phyloP scores from a whole-genome alignment of 2,888 invertebrate genomes.

The Archips xylosteana region DNA sequence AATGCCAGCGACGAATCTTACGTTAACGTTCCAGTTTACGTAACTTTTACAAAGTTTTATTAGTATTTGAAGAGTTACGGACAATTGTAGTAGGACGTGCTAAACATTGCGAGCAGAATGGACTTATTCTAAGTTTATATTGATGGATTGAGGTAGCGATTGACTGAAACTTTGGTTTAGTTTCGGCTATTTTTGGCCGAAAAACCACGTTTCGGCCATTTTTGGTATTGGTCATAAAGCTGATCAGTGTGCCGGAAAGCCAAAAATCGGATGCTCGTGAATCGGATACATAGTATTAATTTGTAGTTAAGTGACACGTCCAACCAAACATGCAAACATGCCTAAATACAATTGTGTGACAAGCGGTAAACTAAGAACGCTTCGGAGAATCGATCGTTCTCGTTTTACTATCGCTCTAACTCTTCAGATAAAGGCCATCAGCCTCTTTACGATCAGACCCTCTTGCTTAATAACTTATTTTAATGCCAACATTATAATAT shows the following conservation, averaged over 20 bases:
- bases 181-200: too few species aligned
- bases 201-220: too few species aligned
- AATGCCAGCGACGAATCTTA: neutral
- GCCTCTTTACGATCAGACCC: slow-evolving; percentile 12
- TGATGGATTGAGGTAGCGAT: neutral
- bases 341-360: too few species aligned
- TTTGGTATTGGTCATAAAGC: too few species aligned
- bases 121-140: neutral
- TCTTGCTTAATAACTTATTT: slow-evolving; percentile 26
- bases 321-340: too few species aligned
- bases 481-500: slow-evolving; percentile 15
- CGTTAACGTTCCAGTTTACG: slow-evolving; percentile 1
- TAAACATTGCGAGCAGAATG: neutral
- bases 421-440: slow-evolving; percentile 6
- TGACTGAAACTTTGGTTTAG: too few species aligned
- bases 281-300: too few species aligned
- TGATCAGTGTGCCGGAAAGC: too few species aligned
- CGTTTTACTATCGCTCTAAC: slow-evolving; percentile 17
- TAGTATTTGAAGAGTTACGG: slow-evolving; percentile 14
- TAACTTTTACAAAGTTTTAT: slow-evolving; percentile 16
- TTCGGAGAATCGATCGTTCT: neutral
- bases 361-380: neutral
- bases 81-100: slow-evolving; percentile 7
- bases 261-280: too few species aligned
- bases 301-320: too few species aligned